Conservation (phyloP, 2,888 invertebrate genomes). For the Cosmia trapezina region DNA sequence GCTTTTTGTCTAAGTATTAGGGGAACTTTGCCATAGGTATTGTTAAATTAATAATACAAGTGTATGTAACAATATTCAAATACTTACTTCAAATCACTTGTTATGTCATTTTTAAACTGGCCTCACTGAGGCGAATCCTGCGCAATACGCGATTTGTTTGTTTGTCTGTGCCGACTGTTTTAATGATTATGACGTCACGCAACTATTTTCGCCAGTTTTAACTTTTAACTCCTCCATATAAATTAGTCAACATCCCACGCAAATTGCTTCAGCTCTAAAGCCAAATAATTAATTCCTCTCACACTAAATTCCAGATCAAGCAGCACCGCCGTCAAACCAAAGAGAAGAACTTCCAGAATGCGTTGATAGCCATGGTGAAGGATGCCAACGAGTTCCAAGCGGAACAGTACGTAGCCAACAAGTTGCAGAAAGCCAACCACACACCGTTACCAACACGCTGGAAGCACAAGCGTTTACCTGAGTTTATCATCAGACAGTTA, state of each 20-base stretch:
- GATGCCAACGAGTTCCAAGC: slow-evolving; percentile 94
- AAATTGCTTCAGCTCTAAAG: not conserved
- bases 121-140: not conserved
- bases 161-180: no score
- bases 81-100: not conserved
- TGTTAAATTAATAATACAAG: no score
- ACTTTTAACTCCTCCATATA: no score
- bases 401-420: slow-evolving; percentile 92
- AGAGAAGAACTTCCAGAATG: slow-evolving; percentile 94
- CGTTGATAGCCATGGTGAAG: slow-evolving; percentile 92
- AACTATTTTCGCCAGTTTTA: no score
- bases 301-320: slow-evolving; percentile 86
- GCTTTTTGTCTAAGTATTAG: no score
- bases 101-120: no score
- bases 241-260: no score
- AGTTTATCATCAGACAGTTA: slow-evolving; percentile 92
- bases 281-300: not conserved
- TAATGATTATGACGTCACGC: no score
- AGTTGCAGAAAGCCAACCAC: slow-evolving; percentile 91
- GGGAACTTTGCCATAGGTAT: no score
- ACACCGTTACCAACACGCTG: slow-evolving; percentile 90
- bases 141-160: no score
- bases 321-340: slow-evolving; percentile 93
- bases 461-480: slow-evolving; percentile 92
- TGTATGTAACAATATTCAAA: not conserved